Evolutionary conservation across 2,797 vertebrate species (phyloP).

Genomic region (Sebastes aleutianus): DNA sequence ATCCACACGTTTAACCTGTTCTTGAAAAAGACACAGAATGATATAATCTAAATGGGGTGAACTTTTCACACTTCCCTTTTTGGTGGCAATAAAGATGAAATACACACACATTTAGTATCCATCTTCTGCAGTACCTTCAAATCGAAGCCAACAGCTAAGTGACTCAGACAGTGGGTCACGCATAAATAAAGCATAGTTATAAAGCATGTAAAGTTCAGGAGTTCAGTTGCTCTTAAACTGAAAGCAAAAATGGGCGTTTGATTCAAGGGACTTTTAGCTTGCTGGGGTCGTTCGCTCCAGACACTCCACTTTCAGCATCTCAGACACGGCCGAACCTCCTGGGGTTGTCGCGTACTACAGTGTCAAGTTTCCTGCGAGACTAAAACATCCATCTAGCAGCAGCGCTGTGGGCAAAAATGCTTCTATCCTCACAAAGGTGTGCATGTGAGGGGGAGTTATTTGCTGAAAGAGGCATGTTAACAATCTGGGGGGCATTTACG

Average conservation of each 20-base stretch:
- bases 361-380: constrained; percentile 61
- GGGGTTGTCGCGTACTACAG: constrained; percentile 37
- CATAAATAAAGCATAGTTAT: constrained; percentile 35
- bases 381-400: constrained; percentile 45
- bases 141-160: constrained; percentile 13
- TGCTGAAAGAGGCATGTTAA: constrained; percentile 48
- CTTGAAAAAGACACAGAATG: constrained; percentile 35
- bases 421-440: constrained; percentile 28
- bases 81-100: constrained; percentile 13
- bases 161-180: constrained; percentile 31
- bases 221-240: constrained; percentile 32
- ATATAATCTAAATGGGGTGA: neutral
- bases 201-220: constrained; percentile 34
- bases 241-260: constrained; percentile 21
- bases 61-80: constrained; percentile 4
- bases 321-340: constrained; percentile 40
- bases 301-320: constrained; percentile 47
- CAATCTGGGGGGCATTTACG: constrained; percentile 46
- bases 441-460: constrained; percentile 24
- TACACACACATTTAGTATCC: neutral
- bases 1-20: constrained; percentile 39
- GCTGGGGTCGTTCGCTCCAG: constrained; percentile 18
- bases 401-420: constrained; percentile 19
- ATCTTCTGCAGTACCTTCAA: neutral
- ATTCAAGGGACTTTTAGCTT: constrained; percentile 34